Percentiles rank a stretch among this genome's conserved stretches.
phyloP scores from a whole-genome alignment of 2,113 vertebrate species.

The Notiomystis cincta region DNA sequence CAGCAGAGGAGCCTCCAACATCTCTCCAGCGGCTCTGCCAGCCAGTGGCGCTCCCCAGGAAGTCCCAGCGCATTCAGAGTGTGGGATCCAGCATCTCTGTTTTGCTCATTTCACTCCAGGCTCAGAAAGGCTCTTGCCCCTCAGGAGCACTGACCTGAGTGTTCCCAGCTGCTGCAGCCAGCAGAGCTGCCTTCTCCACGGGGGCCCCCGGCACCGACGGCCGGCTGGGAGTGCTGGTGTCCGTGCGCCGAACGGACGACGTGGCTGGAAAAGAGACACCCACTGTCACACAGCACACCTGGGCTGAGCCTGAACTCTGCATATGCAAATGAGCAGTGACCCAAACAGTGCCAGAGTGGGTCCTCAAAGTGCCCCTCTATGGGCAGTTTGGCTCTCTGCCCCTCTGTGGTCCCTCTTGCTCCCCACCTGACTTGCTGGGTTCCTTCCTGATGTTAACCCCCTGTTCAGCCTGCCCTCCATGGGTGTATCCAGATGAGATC shows the following conservation, averaged over 20 bases:
- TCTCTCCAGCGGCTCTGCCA: background rate
- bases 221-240: conserved; percentile 81
- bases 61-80: background rate
- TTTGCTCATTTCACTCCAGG: background rate
- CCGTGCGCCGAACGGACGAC: conserved; percentile 71
- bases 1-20: background rate
- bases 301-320: fast-evolving
- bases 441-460: background rate
- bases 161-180: conserved; percentile 65
- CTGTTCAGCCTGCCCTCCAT: fast-evolving
- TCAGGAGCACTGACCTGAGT: conserved; percentile 72
- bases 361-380: background rate
- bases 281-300: fast-evolving
- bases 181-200: conserved; percentile 70
- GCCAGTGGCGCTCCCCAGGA: background rate
- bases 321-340: fast-evolving
- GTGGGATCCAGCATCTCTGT: background rate
- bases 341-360: background rate
- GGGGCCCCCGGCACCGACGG: conserved; percentile 51
- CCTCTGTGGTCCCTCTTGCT: background rate
- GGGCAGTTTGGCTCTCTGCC: background rate
- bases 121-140: background rate
- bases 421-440: fast-evolving
- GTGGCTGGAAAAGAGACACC: conserved; percentile 66
- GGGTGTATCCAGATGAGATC: background rate